phyloP scores from a whole-genome alignment of 2,113 vertebrate species.

The Dromaius novaehollandiae region DNA sequence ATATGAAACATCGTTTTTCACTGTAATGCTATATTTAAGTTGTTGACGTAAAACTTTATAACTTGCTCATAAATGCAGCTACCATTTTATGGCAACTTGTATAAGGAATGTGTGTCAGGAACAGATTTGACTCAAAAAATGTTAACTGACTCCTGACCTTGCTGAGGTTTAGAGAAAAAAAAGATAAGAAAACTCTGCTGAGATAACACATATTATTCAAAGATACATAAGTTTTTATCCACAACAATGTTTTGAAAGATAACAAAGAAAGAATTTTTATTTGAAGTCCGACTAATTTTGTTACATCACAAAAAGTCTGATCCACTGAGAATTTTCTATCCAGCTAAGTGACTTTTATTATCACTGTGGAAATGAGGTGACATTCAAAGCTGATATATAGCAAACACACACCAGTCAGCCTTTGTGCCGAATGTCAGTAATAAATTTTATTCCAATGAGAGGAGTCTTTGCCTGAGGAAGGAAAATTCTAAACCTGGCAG shows the following conservation, averaged over 20 bases:
- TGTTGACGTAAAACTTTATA: background rate
- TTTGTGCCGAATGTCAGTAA: background rate
- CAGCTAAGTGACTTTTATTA: background rate
- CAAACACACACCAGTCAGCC: background rate
- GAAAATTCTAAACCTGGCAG: background rate
- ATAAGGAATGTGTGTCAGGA: background rate
- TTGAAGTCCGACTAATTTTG: background rate
- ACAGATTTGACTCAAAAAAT: background rate
- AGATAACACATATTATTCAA: background rate
- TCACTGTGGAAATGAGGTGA: background rate
- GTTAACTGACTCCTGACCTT: background rate
- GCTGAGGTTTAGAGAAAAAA: constrained; percentile 5
- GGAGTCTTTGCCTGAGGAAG: background rate
- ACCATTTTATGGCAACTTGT: background rate
- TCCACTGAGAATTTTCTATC: background rate
- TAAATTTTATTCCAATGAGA: background rate
- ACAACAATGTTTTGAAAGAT: background rate
- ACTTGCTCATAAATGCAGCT: background rate
- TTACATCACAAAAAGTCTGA: background rate
- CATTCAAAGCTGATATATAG: background rate
- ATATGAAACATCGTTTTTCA: background rate
- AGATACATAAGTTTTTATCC: background rate
- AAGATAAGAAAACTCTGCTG: background rate
- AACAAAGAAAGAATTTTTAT: background rate
- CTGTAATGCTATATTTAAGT: background rate